phyloP scores from a whole-genome alignment of 2,797 vertebrate species.

The Podargus strigoides region DNA sequence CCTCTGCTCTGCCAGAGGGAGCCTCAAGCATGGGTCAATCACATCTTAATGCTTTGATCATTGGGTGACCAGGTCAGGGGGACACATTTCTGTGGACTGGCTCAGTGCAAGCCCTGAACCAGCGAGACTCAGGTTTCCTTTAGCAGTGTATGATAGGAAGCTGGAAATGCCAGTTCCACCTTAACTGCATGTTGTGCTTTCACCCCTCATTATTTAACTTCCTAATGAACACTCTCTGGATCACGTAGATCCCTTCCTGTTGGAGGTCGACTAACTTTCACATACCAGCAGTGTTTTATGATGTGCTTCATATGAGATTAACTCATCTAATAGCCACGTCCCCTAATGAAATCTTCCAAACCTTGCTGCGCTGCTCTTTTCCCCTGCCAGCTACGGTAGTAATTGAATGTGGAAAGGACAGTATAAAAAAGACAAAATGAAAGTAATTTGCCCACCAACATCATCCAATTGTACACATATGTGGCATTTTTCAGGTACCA shows the following conservation, averaged over 20 bases:
- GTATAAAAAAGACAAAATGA: neutral
- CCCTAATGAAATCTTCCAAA: neutral
- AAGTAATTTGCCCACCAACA: neutral
- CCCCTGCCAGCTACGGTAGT: neutral
- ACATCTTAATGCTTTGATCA: neutral
- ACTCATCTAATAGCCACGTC: neutral
- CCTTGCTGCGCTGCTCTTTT: neutral
- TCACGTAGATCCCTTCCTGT: neutral
- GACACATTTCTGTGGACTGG: neutral
- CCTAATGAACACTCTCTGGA: neutral
- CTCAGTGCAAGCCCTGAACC: neutral
- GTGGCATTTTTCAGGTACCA: neutral
- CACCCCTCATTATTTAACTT: neutral
- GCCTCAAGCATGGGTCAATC: neutral
- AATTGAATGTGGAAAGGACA: neutral
- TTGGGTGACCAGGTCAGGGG: neutral
- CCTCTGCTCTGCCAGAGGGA: neutral
- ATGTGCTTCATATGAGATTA: neutral
- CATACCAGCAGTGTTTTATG: neutral
- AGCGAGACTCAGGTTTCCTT: neutral
- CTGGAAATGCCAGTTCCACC: neutral
- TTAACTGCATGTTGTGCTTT: neutral
- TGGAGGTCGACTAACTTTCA: neutral
- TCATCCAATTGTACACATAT: neutral
- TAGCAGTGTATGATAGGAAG: neutral